Conservation (phyloP, 2,888 invertebrate species). For the Biston betularia region DNA sequence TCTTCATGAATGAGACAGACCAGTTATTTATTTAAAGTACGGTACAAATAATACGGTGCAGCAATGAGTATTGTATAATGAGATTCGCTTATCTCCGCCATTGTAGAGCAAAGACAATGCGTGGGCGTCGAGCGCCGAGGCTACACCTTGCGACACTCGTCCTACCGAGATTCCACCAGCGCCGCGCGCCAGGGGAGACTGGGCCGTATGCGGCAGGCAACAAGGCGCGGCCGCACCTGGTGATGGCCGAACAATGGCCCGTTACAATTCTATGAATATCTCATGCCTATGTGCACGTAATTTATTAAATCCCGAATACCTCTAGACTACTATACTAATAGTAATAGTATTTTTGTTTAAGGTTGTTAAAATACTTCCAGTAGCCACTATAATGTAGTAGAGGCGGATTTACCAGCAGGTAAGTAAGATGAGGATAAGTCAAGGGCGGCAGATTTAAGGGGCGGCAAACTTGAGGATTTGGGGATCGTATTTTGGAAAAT, state of each 20-base stretch:
- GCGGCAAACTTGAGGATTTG: no score
- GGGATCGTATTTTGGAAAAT: no score
- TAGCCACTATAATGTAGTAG: no score
- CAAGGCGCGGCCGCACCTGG: constrained; percentile 3
- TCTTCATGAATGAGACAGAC: not conserved
- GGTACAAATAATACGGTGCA: not conserved
- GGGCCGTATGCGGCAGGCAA: not conserved
- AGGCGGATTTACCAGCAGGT: no score
- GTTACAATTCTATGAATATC: constrained; percentile 45
- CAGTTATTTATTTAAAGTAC: no score
- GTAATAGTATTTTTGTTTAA: no score
- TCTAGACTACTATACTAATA: not conserved
- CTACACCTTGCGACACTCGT: constrained; percentile 52
- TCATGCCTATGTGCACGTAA: not conserved
- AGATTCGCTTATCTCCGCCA: constrained; percentile 39
- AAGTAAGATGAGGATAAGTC: no score
- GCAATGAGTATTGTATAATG: constrained; percentile 18
- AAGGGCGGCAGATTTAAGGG: no score
- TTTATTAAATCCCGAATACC: constrained; percentile 10
- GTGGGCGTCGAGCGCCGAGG: constrained; percentile 51
- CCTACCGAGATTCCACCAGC: constrained; percentile 41
- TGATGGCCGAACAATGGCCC: constrained; percentile 49
- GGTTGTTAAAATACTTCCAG: no score
- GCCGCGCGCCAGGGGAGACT: constrained; percentile 14
- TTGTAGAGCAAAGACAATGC: constrained; percentile 49